Conservation (phyloP, 2,797 vertebrate species). For the Lacerta viridis region DNA sequence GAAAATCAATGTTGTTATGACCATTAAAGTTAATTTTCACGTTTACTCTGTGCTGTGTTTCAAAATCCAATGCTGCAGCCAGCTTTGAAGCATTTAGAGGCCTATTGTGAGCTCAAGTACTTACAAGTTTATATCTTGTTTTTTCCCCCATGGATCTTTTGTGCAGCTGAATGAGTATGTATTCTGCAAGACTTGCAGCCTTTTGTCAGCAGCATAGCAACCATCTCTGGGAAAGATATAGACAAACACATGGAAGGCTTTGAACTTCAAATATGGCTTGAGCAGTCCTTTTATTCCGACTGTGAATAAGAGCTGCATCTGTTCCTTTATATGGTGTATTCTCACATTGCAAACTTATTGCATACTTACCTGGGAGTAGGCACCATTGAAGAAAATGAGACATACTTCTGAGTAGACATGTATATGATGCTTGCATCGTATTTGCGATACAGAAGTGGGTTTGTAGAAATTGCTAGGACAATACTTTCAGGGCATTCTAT, state of each 20-base stretch:
- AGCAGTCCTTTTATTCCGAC: constrained; percentile 29
- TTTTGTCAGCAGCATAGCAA: constrained; percentile 61
- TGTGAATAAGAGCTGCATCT: not conserved
- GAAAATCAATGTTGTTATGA: constrained; percentile 60
- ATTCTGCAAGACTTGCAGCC: constrained; percentile 42
- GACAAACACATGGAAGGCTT: constrained; percentile 40
- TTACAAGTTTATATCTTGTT: constrained; percentile 61
- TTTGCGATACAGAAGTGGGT: constrained; percentile 23
- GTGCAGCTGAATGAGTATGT: constrained; percentile 50
- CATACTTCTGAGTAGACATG: not conserved
- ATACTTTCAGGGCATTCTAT: not conserved
- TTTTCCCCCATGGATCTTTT: constrained; percentile 60
- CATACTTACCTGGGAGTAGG: not conserved
- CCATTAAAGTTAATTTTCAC: constrained; percentile 56
- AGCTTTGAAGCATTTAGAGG: constrained; percentile 49
- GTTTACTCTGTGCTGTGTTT: constrained; percentile 44
- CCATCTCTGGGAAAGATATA: constrained; percentile 35
- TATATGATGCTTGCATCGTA: not conserved
- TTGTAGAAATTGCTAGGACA: constrained; percentile 14
- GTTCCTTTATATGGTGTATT: not conserved
- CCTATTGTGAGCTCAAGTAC: constrained; percentile 55
- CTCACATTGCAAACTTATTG: not conserved
- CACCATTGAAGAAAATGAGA: not conserved
- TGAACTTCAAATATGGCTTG: constrained; percentile 36
- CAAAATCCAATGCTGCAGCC: constrained; percentile 45